Evolutionary conservation across 2,888 invertebrate genomes (phyloP), one percentile per base, ranked within the genome.

Genomic region (Drosophila trichaetosa): DNA sequence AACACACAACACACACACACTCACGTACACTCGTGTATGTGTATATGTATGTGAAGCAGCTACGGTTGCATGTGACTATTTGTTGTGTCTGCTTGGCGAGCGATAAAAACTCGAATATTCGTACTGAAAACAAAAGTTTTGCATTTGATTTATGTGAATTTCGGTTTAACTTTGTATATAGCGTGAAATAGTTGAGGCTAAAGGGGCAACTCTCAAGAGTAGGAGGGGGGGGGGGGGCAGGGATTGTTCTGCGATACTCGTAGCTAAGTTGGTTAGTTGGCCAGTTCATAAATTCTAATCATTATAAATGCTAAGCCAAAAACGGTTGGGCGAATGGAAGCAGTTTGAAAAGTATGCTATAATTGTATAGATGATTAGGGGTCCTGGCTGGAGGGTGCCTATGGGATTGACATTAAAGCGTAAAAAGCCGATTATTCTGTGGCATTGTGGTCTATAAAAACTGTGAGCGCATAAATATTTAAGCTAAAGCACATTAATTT

Each of bases 81-180:
- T 61, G 38, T 38, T 11, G 64, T 69, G 88, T 76, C 82, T 85
- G 84, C 69, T 63, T 63, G 73, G 76, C 69, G 48, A 67, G 69
- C 76, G 84, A 85, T 85, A 89, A 89, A 81, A 81, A 80, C 81
- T 81, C 53, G 68, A 76, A 76, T 79, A 61, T 72, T 76, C 81
- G 59, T 64, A 72, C 61, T 67, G 75, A 82, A 85, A 85, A 85
- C 88, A 89, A 85, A 85, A 85, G 85, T 89, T 84, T 72, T 75
- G 67, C 79, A 73, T 79, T 89, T 85, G 90, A 85, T 85, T 85
- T 85, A 85, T 85, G 84, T 73, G 83, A 85, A 87, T 79, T 84
- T 89, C 34, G 80, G 88, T 76, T 89, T 79, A 85, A 73, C 84
- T 87, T 87, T 85, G 82, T 82, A 62, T 87, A 76, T 75, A 76